Conservation (phyloP, 2,113 vertebrate species). For the Salminus brasiliensis region DNA sequence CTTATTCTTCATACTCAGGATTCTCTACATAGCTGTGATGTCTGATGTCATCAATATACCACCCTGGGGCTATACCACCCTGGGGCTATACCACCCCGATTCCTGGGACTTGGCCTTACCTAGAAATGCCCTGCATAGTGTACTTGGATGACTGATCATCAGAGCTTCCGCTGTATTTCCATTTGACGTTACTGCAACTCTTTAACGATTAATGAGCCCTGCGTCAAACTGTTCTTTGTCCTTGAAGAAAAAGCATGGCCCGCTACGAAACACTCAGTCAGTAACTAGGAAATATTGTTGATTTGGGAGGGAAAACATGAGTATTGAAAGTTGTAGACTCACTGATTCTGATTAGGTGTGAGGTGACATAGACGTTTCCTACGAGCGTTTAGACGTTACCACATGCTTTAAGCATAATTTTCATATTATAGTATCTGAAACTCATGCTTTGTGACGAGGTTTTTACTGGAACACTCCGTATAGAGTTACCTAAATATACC, state of each 20-base stretch:
- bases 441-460: not conserved
- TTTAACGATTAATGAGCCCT: not conserved
- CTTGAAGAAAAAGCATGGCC: not conserved
- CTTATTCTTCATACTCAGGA: not conserved
- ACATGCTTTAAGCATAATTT: not conserved
- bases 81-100: not conserved
- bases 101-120: not conserved
- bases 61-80: not conserved
- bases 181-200: not conserved
- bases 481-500: slow-evolving; percentile 2
- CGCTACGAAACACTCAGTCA: not conserved
- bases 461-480: not conserved
- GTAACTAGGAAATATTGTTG: not conserved
- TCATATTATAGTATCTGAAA: not conserved
- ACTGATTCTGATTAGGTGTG: not conserved
- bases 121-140: not conserved
- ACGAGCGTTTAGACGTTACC: slow-evolving; percentile 3
- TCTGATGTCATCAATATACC: not conserved
- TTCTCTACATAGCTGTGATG: not conserved
- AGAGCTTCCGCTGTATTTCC: not conserved
- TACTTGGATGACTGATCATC: not conserved
- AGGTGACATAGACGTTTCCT: not conserved
- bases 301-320: not conserved
- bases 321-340: not conserved
- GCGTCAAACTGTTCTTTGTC: not conserved